phyloP scores from a whole-genome alignment of 2,888 invertebrate genomes.

The Crioceris asparagi region DNA sequence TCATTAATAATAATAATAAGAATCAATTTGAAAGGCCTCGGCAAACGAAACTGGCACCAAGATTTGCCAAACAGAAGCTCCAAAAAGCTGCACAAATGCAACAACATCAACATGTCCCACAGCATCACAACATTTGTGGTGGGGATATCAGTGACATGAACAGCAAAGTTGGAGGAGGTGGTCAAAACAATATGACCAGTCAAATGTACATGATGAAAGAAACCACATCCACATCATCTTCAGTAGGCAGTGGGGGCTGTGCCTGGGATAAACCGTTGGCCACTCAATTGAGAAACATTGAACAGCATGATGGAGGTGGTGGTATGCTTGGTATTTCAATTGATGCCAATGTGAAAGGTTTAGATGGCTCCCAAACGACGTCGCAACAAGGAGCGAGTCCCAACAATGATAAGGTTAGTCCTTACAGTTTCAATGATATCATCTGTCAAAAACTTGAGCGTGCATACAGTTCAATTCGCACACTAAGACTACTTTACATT shows the following conservation, averaged over 20 bases:
- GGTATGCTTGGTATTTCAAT: constrained; percentile 28
- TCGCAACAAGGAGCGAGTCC: constrained; percentile 43
- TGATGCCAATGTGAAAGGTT: constrained; percentile 27
- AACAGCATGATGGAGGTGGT: constrained; percentile 25
- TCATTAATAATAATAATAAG: too few relatives aligned
- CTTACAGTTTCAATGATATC: too few relatives aligned
- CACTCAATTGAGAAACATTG: constrained; percentile 50
- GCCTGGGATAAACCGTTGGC: constrained; percentile 82
- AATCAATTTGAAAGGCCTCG: constrained; percentile 35
- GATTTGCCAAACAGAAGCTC: constrained; percentile 62
- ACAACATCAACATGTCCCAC: too few relatives aligned
- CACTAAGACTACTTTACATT: too few relatives aligned
- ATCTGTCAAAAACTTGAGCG: too few relatives aligned
- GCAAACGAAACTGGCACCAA: constrained; percentile 42
- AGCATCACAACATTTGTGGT: constrained; percentile 31
- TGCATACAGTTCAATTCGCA: too few relatives aligned
- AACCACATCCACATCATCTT: neutral
- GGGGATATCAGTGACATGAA: constrained; percentile 43
- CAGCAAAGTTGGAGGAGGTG: too few relatives aligned
- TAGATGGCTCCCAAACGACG: constrained; percentile 33
- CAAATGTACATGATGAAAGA: too few relatives aligned
- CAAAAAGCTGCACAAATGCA: constrained; percentile 41
- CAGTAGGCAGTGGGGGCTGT: constrained; percentile 32
- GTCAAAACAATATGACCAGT: too few relatives aligned
- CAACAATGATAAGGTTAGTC: constrained; percentile 30